These are phyloP conservation scores for Pentamera pediparva DNA, from an alignment of 53 echinoderm and acorn worm species.

Conservation along the genomic window DNA sequence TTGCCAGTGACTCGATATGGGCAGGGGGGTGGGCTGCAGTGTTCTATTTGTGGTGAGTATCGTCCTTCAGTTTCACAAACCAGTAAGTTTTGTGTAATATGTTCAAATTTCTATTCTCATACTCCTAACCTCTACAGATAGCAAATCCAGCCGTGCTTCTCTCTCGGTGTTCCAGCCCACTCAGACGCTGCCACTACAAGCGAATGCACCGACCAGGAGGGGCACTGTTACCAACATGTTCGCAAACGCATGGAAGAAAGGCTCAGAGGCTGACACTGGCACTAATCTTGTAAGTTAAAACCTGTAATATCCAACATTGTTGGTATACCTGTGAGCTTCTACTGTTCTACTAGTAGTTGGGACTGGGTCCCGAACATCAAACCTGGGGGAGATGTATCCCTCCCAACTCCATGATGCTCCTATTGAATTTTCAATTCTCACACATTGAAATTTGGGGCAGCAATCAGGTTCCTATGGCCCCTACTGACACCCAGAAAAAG, in stretches of 20 bases:
- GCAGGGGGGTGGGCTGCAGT: too few species aligned
- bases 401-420: too few species aligned
- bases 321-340: neutral
- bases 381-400: neutral
- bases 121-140: neutral
- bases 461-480: too few species aligned
- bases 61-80: too few species aligned
- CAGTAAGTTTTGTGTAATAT: too few species aligned
- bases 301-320: neutral
- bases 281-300: neutral
- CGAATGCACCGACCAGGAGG: slow-evolving; percentile 45
- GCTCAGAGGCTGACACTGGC: slow-evolving; percentile 54
- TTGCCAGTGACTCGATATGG: too few species aligned
- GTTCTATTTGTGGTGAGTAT: too few species aligned
- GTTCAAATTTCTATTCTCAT: neutral
- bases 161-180: slow-evolving; percentile 18
- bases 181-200: slow-evolving; percentile 6
- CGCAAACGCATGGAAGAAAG: slow-evolving; percentile 94
- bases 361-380: neutral
- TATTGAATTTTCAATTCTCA: too few species aligned
- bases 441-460: too few species aligned
- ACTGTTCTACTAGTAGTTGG: neutral
- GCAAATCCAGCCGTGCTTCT: slow-evolving; percentile 8
- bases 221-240: slow-evolving; percentile 84
- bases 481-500: too few species aligned